These are phyloP conservation scores for Sycophila texana DNA, from an alignment of 2,888 invertebrate genomes.

Conservation along the genomic window DNA sequence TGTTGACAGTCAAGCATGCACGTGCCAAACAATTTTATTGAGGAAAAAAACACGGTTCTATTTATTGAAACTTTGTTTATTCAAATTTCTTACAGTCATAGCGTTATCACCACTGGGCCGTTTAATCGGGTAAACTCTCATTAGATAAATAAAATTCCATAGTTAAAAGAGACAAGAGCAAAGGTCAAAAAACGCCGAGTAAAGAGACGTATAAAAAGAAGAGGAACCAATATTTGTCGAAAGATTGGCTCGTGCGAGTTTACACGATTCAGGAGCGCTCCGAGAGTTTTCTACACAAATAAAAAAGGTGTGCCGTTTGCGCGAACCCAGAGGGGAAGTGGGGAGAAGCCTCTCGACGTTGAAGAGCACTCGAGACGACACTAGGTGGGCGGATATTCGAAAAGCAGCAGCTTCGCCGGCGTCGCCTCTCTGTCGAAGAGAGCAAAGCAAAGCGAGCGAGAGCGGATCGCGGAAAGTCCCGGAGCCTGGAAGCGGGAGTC, in stretches of 20 bases:
- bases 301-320: conserved; percentile 40
- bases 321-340: conserved; percentile 12
- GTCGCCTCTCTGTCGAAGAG: conserved; percentile 56
- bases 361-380: conserved; percentile 63
- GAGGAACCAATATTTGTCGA: conserved; percentile 34
- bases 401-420: conserved; percentile 51
- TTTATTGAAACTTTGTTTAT: too few species aligned
- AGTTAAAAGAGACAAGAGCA: too few species aligned
- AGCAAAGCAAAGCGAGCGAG: conserved; percentile 61
- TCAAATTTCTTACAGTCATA: conserved; percentile 13
- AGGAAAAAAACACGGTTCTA: too few species aligned
- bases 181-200: background rate
- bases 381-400: conserved; percentile 67
- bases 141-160: too few species aligned
- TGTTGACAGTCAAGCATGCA: background rate
- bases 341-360: conserved; percentile 49
- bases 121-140: too few species aligned
- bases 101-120: background rate
- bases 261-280: conserved; percentile 44
- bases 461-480: conserved; percentile 19
- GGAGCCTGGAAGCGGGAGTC: background rate
- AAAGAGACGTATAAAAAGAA: background rate
- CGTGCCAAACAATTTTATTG: conserved; percentile 45
- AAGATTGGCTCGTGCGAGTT: conserved; percentile 17
- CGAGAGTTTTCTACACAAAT: conserved; percentile 51